Evolutionary conservation across 2,797 vertebrate species (phyloP).

Genomic region (Acomys russatus): DNA sequence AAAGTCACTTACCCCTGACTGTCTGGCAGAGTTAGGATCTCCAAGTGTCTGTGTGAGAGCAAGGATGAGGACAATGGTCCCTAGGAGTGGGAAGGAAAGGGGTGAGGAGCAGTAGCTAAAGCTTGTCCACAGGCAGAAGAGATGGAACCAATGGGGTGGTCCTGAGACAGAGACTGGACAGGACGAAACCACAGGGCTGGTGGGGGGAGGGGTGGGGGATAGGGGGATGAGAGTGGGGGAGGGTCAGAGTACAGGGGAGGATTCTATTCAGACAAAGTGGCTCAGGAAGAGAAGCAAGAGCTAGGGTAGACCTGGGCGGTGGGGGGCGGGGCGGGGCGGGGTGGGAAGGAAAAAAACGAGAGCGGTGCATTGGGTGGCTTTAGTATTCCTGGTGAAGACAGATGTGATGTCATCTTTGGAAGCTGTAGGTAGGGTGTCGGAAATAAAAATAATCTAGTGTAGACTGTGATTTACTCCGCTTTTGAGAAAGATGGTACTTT

Average conservation of each 20-base stretch:
- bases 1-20: neutral
- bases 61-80: neutral
- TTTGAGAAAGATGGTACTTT: slow-evolving; percentile 18
- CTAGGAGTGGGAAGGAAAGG: neutral
- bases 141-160: neutral
- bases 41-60: neutral
- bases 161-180: neutral
- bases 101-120: neutral
- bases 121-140: neutral
- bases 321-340: neutral
- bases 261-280: neutral
- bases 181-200: neutral
- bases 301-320: neutral
- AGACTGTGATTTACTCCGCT: neutral
- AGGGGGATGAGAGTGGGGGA: too few species aligned
- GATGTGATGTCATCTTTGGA: neutral
- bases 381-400: neutral
- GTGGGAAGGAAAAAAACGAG: neutral
- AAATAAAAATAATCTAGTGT: slow-evolving; percentile 6
- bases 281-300: neutral
- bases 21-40: slow-evolving; percentile 9
- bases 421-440: neutral
- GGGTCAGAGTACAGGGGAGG: neutral
- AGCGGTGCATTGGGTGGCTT: neutral
- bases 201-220: neutral